Evolutionary conservation across 2,113 vertebrate genomes (phyloP), one percentile per base, ranked within the genome.

Genomic region (Ancistrus triradiatus): DNA sequence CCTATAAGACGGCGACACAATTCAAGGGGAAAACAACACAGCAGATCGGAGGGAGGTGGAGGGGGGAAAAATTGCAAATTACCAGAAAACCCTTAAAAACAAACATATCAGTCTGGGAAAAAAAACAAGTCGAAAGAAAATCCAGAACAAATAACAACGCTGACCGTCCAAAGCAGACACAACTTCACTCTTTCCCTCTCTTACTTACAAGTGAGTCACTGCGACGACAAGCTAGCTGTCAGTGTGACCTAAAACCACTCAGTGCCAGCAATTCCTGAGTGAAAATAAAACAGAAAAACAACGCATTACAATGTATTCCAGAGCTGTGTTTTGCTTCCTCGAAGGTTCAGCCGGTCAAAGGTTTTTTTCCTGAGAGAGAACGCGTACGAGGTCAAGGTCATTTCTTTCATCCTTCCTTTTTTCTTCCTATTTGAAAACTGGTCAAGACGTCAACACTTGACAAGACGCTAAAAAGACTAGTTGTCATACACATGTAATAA

Each of bases 51-150:
- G 65, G 58, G 27, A 40, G 61, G 25, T 35, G 60, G 56, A 71
- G 74, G 47, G 24, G 43, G 62, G 64, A 63, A 56, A 63, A 63
- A 70, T 78, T 66, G 38, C 22, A 59, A 74, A 74, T 75, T 72
- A 80, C 75, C 75, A n/a, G n/a, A 82, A 80, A 70, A 75, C 80
- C 73, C 77, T 77, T n/a, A n/a, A n/a, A 83, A 83, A 83, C 78
- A 84, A n/a, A 80, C 79, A 58, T 28, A 70, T 70, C 46, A 74
- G 33, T 52, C 52, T 74, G 63, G 73, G 74, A 80, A 74, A 71
- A 24, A 70, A n/a, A 63, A 44, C 46, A 49, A 48, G 28, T 44
- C 17, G n/a, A 40, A 24, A 21, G 3, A 13, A 52, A 11, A 10
- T 6, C 7, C 4, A 13, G 6, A 15, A 52, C 28, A 9, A 35